phyloP scores from a whole-genome alignment of 2,888 invertebrate genomes.

The Elegia similella region DNA sequence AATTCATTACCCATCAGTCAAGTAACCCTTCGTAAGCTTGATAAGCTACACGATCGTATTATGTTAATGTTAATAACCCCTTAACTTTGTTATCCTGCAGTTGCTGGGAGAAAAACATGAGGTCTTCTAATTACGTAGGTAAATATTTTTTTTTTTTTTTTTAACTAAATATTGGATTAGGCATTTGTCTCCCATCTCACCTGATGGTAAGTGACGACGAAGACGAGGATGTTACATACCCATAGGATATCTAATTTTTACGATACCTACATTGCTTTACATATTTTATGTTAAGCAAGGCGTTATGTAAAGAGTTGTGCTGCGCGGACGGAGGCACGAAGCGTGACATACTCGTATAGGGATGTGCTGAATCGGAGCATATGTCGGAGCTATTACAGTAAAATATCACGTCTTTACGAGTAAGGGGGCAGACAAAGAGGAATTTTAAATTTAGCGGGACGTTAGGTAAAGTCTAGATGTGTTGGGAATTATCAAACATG shows the following conservation, averaged over 20 bases:
- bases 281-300: conserved; percentile 19
- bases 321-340: conserved; percentile 27
- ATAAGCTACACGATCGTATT: conserved; percentile 28
- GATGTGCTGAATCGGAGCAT: conserved; percentile 17
- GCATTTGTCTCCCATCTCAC: no score
- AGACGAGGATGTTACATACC: no score
- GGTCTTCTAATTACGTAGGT: background rate
- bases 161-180: no score
- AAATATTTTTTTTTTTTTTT: no score
- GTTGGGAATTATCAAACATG: no score
- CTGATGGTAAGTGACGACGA: no score
- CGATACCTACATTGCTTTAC: background rate
- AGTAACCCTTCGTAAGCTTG: conserved; percentile 18
- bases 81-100: conserved; percentile 6
- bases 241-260: no score
- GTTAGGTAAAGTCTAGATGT: no score
- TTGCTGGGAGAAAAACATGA: conserved; percentile 1
- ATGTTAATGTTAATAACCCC: conserved; percentile 28
- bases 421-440: no score
- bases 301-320: conserved; percentile 29
- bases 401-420: no score
- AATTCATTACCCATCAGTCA: conserved; percentile 50
- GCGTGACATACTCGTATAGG: conserved; percentile 27
- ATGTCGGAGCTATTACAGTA: no score
- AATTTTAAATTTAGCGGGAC: no score